Evolutionary conservation across 2,797 vertebrate genomes (phyloP).

Genomic region (Poeciliopsis presidionis): DNA sequence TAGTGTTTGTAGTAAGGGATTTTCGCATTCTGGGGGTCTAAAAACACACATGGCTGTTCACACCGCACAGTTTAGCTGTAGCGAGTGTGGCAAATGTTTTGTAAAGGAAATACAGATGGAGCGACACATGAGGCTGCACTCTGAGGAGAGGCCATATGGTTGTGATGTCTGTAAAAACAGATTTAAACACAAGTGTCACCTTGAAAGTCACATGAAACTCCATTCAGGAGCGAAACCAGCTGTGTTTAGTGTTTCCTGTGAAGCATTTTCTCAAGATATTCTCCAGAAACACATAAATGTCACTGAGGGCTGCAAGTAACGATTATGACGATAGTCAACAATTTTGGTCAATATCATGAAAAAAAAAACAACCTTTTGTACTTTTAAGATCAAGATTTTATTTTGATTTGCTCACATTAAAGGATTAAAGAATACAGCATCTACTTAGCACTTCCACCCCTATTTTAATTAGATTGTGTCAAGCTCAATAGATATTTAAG

Average conservation of each 20-base stretch:
- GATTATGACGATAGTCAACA: not conserved
- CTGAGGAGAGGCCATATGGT: constrained; percentile 4
- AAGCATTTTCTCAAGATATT: not conserved
- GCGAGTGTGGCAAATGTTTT: constrained; percentile 5
- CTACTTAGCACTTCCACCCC: not conserved
- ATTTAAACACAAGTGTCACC: constrained; percentile 6
- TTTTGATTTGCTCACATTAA: not conserved
- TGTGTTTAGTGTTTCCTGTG: not conserved
- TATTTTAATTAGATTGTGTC: not conserved
- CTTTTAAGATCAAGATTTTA: not conserved
- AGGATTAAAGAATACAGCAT: not conserved
- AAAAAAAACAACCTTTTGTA: not conserved
- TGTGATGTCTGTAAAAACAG: constrained; percentile 1
- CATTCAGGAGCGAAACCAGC: not conserved
- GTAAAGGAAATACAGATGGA: not conserved
- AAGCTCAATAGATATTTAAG: not conserved
- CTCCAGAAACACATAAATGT: not conserved
- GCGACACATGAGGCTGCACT: not conserved
- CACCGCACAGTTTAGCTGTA: constrained; percentile 4
- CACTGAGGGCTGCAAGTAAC: not conserved
- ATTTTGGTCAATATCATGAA: not conserved
- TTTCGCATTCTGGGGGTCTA: not conserved
- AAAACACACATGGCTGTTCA: constrained; percentile 9
- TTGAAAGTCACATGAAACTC: constrained; percentile 14
- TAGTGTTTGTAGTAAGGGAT: not conserved